These are phyloP conservation scores for Rhizomys pruinosus DNA, from an alignment of 2,113 vertebrate genomes.

Conservation along the genomic window DNA sequence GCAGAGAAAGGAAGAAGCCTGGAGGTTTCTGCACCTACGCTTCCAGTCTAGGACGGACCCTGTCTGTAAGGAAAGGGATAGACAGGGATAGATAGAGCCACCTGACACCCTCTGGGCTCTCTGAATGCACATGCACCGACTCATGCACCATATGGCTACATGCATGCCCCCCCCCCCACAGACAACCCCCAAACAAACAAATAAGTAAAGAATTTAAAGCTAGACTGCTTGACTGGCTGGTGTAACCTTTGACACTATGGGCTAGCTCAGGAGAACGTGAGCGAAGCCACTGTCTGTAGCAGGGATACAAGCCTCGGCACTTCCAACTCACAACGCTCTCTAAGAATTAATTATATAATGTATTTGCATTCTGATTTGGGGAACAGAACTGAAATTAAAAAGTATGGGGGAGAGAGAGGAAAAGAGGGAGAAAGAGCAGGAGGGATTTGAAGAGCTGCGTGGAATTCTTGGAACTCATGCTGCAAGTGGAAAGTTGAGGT, in stretches of 20 bases:
- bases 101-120: too few species aligned
- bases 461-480: not conserved
- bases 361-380: not conserved
- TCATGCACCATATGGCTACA: accelerated
- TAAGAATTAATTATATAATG: not conserved
- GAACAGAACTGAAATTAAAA: not conserved
- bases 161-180: too few species aligned
- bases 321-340: accelerated
- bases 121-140: not conserved
- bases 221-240: not conserved
- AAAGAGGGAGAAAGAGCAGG: too few species aligned
- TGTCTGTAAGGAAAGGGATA: too few species aligned
- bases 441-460: not conserved
- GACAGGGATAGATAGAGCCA: not conserved
- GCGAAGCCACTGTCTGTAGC: not conserved
- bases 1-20: not conserved
- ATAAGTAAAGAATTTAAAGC: not conserved
- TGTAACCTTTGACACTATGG: not conserved
- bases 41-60: not conserved
- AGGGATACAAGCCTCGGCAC: not conserved
- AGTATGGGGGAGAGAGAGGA: not conserved
- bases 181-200: not conserved
- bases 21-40: not conserved
- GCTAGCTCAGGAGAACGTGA: accelerated
- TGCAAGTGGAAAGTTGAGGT: constrained; percentile 8